Conservation (phyloP, 2,797 vertebrate species). For the Argyrosomus regius region DNA sequence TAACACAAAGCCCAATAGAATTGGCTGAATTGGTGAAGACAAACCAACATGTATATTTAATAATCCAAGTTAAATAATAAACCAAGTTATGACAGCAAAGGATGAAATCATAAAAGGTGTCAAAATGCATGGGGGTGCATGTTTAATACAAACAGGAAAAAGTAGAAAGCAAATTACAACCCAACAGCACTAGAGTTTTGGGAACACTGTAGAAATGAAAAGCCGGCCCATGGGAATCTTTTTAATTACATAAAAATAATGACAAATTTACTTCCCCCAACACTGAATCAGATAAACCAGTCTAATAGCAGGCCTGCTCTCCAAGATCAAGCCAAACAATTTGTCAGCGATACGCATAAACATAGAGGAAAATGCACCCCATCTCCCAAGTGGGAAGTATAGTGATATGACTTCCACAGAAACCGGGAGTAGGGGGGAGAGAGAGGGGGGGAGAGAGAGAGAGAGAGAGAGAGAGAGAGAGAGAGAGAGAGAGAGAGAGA, state of each 20-base stretch:
- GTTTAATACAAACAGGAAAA: slow-evolving; percentile 18
- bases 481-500: neutral
- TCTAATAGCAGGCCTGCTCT: slow-evolving; percentile 64
- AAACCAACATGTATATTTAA: neutral
- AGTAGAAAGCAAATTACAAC: slow-evolving; percentile 29
- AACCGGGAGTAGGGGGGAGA: neutral
- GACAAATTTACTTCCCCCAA: slow-evolving; percentile 57
- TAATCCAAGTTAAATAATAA: slow-evolving; percentile 8
- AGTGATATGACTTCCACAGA: slow-evolving; percentile 43
- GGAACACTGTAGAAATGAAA: slow-evolving; percentile 54
- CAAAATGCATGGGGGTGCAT: neutral
- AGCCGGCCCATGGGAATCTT: slow-evolving; percentile 49
- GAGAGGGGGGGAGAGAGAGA: too few relatives aligned
- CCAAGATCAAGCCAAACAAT: slow-evolving; percentile 66
- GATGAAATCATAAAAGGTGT: slow-evolving; percentile 2
- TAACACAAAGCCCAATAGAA: neutral
- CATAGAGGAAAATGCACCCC: slow-evolving; percentile 59
- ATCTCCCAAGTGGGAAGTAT: slow-evolving; percentile 52
- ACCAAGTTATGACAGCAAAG: neutral
- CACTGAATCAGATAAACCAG: slow-evolving; percentile 63
- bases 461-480: slow-evolving; percentile 2
- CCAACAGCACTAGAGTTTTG: slow-evolving; percentile 25
- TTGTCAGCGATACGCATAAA: slow-evolving; percentile 69
- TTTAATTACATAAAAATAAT: slow-evolving; percentile 75
- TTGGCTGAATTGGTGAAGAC: neutral